These are phyloP conservation scores for Nomada flava DNA, from an alignment of 2,888 invertebrate species.

Conservation along the genomic window DNA sequence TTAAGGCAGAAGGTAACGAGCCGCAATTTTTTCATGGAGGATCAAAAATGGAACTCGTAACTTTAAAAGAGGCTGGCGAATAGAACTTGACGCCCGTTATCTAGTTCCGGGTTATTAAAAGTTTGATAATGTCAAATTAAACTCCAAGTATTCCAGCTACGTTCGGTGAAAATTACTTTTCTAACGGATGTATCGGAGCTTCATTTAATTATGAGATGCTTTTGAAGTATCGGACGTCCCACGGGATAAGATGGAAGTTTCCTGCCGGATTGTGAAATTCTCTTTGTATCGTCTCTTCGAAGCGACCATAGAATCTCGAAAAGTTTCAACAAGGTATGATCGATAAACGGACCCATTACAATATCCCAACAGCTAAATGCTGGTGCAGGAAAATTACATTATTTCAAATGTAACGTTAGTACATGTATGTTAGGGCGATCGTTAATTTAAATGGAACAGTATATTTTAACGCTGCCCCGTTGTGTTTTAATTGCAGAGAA, in stretches of 20 bases:
- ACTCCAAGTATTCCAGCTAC: background rate
- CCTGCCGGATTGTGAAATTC: constrained; percentile 10
- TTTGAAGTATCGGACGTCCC: constrained; percentile 19
- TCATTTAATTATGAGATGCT: constrained; percentile 30
- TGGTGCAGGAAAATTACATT: background rate
- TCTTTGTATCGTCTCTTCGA: background rate
- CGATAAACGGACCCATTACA: background rate
- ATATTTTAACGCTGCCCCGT: too few relatives aligned
- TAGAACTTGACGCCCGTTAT: constrained; percentile 24
- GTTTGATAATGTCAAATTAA: constrained; percentile 18
- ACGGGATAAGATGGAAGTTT: constrained; percentile 17
- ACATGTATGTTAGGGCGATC: too few relatives aligned
- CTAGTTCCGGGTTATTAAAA: constrained; percentile 41
- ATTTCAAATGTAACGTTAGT: background rate
- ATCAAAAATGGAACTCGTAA: constrained; percentile 2
- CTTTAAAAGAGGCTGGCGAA: constrained; percentile 26
- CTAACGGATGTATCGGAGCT: constrained; percentile 32
- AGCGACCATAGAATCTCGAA: background rate
- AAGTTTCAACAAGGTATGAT: constrained; percentile 3
- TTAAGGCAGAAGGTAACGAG: constrained; percentile 16
- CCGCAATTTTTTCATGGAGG: background rate
- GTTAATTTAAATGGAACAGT: too few relatives aligned
- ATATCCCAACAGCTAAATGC: background rate
- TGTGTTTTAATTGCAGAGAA: too few relatives aligned
- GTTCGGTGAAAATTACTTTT: constrained; percentile 22